These are phyloP conservation scores for Glareola pratincola DNA, from an alignment of 2,113 vertebrate species.

Conservation along the genomic window DNA sequence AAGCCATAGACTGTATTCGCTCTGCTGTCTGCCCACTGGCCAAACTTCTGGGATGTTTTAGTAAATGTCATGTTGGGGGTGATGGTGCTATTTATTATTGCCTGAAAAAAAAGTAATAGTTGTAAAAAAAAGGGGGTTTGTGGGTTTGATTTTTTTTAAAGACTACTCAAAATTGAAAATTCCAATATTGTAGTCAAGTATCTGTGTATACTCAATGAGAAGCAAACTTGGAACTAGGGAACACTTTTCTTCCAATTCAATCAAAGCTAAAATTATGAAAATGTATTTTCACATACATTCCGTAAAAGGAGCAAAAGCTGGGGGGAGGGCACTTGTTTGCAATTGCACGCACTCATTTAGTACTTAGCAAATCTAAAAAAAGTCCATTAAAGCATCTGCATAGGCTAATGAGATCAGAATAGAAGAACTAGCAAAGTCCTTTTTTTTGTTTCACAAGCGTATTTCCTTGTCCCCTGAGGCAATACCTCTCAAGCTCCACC, in stretches of 20 bases:
- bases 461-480: neutral
- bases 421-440: neutral
- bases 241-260: neutral
- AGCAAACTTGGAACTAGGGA: neutral
- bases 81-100: constrained; percentile 99
- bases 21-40: constrained; percentile 97
- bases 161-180: neutral
- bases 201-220: neutral
- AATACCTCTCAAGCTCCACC: neutral
- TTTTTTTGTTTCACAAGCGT: neutral
- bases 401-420: neutral
- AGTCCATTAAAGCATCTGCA: neutral
- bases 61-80: constrained; percentile 99
- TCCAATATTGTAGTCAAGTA: neutral
- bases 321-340: neutral
- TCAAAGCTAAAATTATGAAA: neutral
- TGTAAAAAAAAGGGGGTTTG: neutral
- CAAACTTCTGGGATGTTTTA: constrained; percentile 99
- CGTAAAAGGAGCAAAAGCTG: neutral
- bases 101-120: constrained; percentile 79
- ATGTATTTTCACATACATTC: neutral
- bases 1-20: constrained; percentile 98
- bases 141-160: neutral
- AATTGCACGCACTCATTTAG: neutral
- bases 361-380: neutral